phyloP scores from a whole-genome alignment of 1,140 invertebrate species.

The Bombus superbus region DNA sequence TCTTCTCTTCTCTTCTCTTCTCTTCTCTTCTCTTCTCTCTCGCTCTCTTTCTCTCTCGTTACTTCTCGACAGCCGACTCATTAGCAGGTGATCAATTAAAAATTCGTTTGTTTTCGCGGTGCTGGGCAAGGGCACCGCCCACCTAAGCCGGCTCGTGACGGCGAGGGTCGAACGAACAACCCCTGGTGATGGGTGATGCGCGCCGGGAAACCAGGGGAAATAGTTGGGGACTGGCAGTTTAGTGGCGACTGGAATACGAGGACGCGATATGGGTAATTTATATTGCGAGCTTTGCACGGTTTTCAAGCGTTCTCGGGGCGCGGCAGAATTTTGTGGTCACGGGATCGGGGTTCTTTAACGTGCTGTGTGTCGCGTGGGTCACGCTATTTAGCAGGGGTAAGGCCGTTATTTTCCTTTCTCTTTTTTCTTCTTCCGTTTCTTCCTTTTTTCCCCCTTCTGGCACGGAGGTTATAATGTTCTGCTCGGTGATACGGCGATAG shows the following conservation, averaged over 20 bases:
- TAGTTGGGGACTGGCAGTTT: constrained; percentile 49
- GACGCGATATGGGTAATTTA: constrained; percentile 52
- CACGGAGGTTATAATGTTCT: not conserved
- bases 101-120: constrained; percentile 73
- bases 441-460: not conserved
- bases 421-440: not conserved
- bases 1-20: constrained; percentile 9
- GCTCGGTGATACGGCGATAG: not conserved
- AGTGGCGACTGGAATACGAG: constrained; percentile 45
- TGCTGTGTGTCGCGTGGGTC: constrained; percentile 26
- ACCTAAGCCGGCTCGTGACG: constrained; percentile 37
- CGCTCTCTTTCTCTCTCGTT: constrained; percentile 36
- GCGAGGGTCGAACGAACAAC: constrained; percentile 40
- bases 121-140: constrained; percentile 52
- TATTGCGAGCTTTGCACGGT: constrained; percentile 42
- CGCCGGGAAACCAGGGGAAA: not conserved
- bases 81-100: constrained; percentile 80
- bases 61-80: constrained; percentile 69
- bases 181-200: constrained; percentile 41
- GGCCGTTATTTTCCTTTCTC: not conserved
- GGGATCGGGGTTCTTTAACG: constrained; percentile 10
- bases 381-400: constrained; percentile 25
- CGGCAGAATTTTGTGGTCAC: constrained; percentile 22
- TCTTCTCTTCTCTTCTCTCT: constrained; percentile 15
- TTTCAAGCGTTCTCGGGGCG: constrained; percentile 20